Evolutionary conservation across 2,888 invertebrate genomes (phyloP), one percentile per base, ranked within the genome.

Genomic region (Protodeltote pygarga): DNA sequence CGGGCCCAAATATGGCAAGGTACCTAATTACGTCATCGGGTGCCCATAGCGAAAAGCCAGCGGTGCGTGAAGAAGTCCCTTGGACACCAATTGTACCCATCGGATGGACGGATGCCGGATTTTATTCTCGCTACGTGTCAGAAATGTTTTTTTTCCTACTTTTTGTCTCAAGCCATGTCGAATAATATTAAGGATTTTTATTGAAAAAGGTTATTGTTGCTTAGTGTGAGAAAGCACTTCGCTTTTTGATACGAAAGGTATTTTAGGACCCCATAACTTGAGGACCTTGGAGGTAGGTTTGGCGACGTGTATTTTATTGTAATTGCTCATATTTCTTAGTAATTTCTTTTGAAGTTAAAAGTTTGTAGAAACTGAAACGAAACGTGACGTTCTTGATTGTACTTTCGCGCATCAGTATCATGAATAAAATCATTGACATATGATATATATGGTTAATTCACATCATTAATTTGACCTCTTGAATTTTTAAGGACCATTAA

Each of bases 111-210:
- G 71, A 59, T 62, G 48, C 57, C 51, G 59, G 65, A 64, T 73
- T 75, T 77, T 72, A 76, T 76, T 71, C 55, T 54, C 9, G 37
- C 40, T 59, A 71, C 75, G 75, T 75, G 78, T 66, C 50, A 62
- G 20, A 65, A 72, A 73, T 73, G 68, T 46, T 29, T 59, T 54
- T 51, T 41, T 58, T 39, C 39, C 31, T 49, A 21, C 47, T 46
- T 59, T 65, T 63, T 60, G 58, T 58, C 54, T 65, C 41, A 53
- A 40, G 34, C 41, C 50, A 52, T 50, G 45, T 59, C 42, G 34
- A 44, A 49, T 62, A 65, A 64, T 66, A 65, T 68, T 59, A 64
- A 65, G 64, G 62, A 54, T 57, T 67, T 70, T 65, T 65, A 69
- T 72, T 65, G 66, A 70, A 67, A 61, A 65, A 66, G 59, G 61